These are phyloP conservation scores for Cyphomyrus plagiostoma DNA, from an alignment of 2,113 vertebrate genomes.

Conservation along the genomic window DNA sequence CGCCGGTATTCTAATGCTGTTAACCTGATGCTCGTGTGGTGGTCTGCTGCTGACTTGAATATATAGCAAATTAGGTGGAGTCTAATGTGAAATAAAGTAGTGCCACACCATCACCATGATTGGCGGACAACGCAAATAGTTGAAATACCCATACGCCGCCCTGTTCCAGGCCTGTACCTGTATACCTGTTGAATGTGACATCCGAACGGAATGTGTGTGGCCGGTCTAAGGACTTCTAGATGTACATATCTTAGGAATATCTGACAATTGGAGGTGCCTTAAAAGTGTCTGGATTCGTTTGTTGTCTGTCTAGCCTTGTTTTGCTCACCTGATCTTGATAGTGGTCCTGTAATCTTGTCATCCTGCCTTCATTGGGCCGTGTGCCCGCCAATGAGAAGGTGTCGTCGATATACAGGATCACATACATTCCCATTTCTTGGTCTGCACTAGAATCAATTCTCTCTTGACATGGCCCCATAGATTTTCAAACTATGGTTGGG, in stretches of 20 bases:
- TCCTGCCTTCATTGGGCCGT: not conserved
- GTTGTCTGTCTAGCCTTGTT: not conserved
- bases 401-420: not conserved
- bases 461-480: not conserved
- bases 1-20: not conserved
- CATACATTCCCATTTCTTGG: not conserved
- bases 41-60: not conserved
- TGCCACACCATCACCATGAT: not conserved
- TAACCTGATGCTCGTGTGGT: not conserved
- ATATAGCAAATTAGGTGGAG: not conserved
- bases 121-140: not conserved
- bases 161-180: not conserved
- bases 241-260: not conserved
- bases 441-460: not conserved
- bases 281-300: not conserved
- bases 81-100: not conserved
- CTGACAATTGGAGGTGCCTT: not conserved
- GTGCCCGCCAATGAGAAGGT: not conserved
- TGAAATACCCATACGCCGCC: not conserved
- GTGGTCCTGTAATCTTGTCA: not conserved
- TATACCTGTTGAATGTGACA: not conserved
- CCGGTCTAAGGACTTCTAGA: not conserved
- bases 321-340: not conserved
- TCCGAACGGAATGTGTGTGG: not conserved
- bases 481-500: not conserved